These are phyloP conservation scores for Ennomos erosarius DNA, from an alignment of 2,888 invertebrate genomes.

Conservation along the genomic window DNA sequence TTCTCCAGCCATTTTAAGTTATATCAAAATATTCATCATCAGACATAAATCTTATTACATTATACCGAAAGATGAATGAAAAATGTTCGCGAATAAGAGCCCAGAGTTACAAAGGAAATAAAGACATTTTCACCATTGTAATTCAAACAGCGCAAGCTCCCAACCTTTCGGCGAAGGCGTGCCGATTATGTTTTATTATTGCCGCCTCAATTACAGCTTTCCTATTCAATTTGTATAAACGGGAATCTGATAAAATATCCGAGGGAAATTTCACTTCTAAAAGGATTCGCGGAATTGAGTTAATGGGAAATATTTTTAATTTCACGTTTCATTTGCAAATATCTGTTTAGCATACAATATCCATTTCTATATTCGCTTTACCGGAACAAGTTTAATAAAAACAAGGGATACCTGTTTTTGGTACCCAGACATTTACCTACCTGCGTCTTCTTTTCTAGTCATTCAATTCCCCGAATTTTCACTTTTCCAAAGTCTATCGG, in stretches of 20 bases:
- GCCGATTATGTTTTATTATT: constrained; percentile 37
- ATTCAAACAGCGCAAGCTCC: constrained; percentile 21
- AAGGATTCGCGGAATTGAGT: neutral
- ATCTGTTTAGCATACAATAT: too few relatives aligned
- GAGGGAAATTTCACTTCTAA: constrained; percentile 5
- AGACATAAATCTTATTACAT: constrained; percentile 27
- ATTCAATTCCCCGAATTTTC: too few relatives aligned
- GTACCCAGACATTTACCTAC: too few relatives aligned
- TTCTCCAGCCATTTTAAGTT: constrained; percentile 17
- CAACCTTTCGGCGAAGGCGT: constrained; percentile 16
- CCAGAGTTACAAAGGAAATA: constrained; percentile 21
- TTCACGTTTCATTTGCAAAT: too few relatives aligned
- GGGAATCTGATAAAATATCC: constrained; percentile 12
- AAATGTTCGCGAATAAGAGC: constrained; percentile 21
- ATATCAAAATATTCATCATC: constrained; percentile 24
- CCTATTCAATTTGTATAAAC: constrained; percentile 34
- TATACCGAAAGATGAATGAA: constrained; percentile 25
- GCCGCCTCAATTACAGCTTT: constrained; percentile 34
- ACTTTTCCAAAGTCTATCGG: too few relatives aligned
- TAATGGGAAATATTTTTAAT: neutral
- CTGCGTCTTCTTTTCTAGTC: too few relatives aligned
- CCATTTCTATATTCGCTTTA: too few relatives aligned
- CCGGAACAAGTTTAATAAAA: too few relatives aligned
- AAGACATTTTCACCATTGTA: constrained; percentile 32
- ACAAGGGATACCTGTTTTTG: too few relatives aligned